These are phyloP conservation scores for Sus scrofa DNA, from an alignment of 2,113 vertebrate species.

Conservation along the genomic window DNA sequence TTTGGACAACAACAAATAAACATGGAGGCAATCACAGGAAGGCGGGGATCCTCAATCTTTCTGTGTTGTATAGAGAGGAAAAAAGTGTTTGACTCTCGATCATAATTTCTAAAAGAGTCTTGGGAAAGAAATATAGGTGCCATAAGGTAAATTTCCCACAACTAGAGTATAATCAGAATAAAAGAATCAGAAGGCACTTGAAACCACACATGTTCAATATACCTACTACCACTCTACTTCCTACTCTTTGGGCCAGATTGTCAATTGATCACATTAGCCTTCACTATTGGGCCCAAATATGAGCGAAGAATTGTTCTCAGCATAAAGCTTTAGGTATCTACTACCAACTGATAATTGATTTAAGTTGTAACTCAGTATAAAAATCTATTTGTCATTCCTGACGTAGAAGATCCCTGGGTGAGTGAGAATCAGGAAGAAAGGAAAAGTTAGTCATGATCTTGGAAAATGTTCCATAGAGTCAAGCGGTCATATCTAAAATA, in stretches of 20 bases:
- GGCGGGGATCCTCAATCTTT: neutral
- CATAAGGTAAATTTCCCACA: neutral
- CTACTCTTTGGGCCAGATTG: neutral
- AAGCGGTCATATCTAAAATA: neutral
- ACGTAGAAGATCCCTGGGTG: neutral
- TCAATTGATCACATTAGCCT: neutral
- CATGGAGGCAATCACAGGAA: slow-evolving; percentile 42
- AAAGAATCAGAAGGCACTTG: neutral
- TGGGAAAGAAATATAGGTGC: neutral
- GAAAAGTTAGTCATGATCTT: neutral
- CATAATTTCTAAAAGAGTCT: neutral
- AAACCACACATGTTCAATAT: neutral
- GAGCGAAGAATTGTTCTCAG: neutral
- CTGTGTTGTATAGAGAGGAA: neutral
- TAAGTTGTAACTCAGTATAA: neutral
- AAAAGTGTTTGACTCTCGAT: neutral
- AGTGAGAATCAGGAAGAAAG: neutral
- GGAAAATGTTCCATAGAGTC: neutral
- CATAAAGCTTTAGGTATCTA: neutral
- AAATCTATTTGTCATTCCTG: neutral
- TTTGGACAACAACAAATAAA: slow-evolving; percentile 60
- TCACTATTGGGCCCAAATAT: neutral
- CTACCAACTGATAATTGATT: neutral
- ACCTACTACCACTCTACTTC: neutral
- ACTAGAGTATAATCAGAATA: neutral